phyloP scores from a whole-genome alignment of 2,888 invertebrate species.

The Phengaris arion region DNA sequence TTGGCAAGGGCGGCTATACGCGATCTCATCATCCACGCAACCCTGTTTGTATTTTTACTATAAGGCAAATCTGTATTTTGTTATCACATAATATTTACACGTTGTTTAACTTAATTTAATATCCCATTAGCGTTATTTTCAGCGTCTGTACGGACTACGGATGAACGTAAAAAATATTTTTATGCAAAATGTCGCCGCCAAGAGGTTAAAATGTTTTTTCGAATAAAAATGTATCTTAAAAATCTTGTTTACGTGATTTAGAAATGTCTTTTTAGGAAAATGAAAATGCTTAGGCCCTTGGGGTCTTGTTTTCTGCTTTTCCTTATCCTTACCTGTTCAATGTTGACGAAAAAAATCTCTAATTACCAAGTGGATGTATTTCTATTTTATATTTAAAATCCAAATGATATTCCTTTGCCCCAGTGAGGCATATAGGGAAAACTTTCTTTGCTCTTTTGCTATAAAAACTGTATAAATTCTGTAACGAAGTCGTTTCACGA shows the following conservation, averaged over 20 bases:
- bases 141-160: neutral
- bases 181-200: neutral
- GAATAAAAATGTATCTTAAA: neutral
- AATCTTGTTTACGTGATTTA: slow-evolving; percentile 10
- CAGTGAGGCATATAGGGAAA: neutral
- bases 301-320: slow-evolving; percentile 5
- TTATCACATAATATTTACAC: slow-evolving; percentile 27
- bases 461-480: too few species aligned
- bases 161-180: slow-evolving; percentile 13
- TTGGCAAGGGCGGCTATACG: neutral
- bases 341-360: neutral
- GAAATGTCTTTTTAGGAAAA: neutral
- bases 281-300: slow-evolving; percentile 1
- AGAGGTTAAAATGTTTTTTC: slow-evolving; percentile 7
- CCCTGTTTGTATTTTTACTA: too few species aligned
- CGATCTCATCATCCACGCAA: too few species aligned
- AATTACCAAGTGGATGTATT: neutral
- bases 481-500: too few species aligned
- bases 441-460: too few species aligned
- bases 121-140: slow-evolving; percentile 20
- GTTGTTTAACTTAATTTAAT: slow-evolving; percentile 26
- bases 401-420: neutral
- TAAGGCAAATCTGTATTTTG: neutral
- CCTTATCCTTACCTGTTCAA: neutral
- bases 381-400: neutral